These are phyloP conservation scores for Montifringilla adamsi DNA, from an alignment of 2,113 vertebrate species.

Conservation along the genomic window DNA sequence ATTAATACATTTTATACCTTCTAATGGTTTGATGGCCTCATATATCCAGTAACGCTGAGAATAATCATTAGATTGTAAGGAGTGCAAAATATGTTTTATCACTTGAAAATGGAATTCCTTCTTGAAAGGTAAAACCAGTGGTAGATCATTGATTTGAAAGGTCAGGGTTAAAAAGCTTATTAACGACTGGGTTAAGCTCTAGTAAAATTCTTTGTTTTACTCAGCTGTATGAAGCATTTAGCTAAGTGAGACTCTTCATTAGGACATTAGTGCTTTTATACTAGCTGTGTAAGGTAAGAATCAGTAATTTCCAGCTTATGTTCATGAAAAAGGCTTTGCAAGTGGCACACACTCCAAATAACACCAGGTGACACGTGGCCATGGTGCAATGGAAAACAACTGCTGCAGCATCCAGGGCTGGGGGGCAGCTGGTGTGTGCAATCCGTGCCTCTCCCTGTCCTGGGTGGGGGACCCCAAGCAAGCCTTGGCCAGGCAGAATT, in stretches of 20 bases:
- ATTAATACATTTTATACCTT: constrained; percentile 73
- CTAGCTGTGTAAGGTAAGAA: constrained; percentile 29
- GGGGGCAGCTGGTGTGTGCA: neutral
- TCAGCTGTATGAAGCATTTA: constrained; percentile 69
- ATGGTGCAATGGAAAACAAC: accelerated
- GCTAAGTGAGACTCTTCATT: constrained; percentile 66
- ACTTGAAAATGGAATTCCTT: constrained; percentile 73
- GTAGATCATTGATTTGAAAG: constrained; percentile 74
- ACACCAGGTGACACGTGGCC: neutral
- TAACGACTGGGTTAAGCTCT: constrained; percentile 73
- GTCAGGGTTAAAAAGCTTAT: constrained; percentile 75
- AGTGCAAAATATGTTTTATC: constrained; percentile 71
- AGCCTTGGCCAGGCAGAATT: neutral
- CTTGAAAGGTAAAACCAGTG: constrained; percentile 74
- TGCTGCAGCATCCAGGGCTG: neutral
- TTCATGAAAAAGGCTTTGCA: constrained; percentile 5
- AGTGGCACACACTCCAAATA: neutral
- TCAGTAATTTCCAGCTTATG: constrained; percentile 53
- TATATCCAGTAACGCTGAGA: constrained; percentile 66
- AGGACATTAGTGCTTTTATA: constrained; percentile 55
- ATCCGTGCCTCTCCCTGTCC: neutral
- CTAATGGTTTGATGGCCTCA: constrained; percentile 73
- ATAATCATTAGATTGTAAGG: constrained; percentile 70
- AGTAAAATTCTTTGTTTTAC: constrained; percentile 66
- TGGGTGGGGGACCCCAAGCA: neutral